These are phyloP conservation scores for Prosopocoilus inquinatus DNA, from an alignment of 2,888 invertebrate genomes.

Conservation along the genomic window DNA sequence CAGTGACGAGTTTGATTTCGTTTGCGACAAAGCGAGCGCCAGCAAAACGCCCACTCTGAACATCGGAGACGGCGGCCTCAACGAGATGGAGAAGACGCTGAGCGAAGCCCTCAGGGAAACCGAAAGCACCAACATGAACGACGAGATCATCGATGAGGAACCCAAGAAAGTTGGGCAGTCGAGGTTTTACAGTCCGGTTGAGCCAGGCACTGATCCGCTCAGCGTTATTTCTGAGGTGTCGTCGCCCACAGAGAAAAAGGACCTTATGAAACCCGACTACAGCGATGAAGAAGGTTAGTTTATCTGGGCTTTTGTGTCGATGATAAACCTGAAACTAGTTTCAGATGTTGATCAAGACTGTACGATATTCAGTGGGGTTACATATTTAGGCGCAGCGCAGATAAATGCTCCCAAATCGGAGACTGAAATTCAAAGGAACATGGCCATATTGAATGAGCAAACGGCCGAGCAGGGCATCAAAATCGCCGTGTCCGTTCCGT, in stretches of 20 bases:
- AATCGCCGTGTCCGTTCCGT: slow-evolving; percentile 89
- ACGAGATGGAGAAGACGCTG: slow-evolving; percentile 61
- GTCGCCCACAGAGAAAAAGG: slow-evolving; percentile 66
- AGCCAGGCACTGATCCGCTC: slow-evolving; percentile 38
- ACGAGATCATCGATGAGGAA: slow-evolving; percentile 37
- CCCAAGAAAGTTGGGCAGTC: slow-evolving; percentile 54
- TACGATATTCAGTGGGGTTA: slow-evolving; percentile 89
- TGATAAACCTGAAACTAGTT: too few relatives aligned
- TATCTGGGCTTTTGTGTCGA: too few relatives aligned
- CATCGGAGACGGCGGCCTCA: slow-evolving; percentile 62
- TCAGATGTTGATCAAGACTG: slow-evolving; percentile 85
- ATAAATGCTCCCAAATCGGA: slow-evolving; percentile 93
- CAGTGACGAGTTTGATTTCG: slow-evolving; percentile 70
- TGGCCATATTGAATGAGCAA: slow-evolving; percentile 85
- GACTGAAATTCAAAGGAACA: slow-evolving; percentile 87
- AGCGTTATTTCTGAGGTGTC: slow-evolving; percentile 33
- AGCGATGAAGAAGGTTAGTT: slow-evolving; percentile 63
- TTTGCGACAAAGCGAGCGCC: slow-evolving; percentile 55
- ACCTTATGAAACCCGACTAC: slow-evolving; percentile 75
- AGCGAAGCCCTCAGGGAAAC: slow-evolving; percentile 56
- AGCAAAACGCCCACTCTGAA: slow-evolving; percentile 58
- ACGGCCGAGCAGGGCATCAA: slow-evolving; percentile 73
- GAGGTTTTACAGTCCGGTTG: slow-evolving; percentile 52
- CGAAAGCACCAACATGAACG: slow-evolving; percentile 36
- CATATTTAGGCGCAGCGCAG: slow-evolving; percentile 87